Evolutionary conservation across 2,888 invertebrate species (phyloP).

Genomic region (Ormyrus nitidulus): DNA sequence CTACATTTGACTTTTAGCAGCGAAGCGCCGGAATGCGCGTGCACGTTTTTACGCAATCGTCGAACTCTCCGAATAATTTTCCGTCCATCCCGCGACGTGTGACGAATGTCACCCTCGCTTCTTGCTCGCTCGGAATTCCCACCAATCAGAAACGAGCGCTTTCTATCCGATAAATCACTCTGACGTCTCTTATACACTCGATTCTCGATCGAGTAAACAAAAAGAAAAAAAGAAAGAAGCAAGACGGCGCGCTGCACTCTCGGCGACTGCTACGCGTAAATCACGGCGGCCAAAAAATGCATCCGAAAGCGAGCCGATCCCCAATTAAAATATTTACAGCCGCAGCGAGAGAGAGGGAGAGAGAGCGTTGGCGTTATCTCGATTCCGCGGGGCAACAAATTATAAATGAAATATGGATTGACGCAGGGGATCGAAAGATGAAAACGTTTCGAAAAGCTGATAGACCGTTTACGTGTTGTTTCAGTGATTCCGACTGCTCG

Average conservation of each 20-base stretch:
- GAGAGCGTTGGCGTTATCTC: too few species aligned
- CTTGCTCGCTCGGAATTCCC: constrained; percentile 2
- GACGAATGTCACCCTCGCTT: constrained; percentile 18
- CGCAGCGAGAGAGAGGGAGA: not conserved
- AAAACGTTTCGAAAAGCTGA: not conserved
- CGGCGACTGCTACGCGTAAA: not conserved
- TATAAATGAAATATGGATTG: not conserved
- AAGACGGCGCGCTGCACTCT: too few species aligned
- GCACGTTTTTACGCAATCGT: constrained; percentile 17
- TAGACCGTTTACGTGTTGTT: constrained; percentile 1
- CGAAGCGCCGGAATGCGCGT: not conserved
- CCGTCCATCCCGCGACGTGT: not conserved
- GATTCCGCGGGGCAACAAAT: not conserved
- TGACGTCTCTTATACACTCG: not conserved
- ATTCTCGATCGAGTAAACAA: constrained; percentile 17
- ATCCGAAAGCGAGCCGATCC: too few species aligned
- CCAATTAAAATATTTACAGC: not conserved
- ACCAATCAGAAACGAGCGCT: not conserved
- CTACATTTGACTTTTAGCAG: not conserved
- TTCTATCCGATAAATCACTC: constrained; percentile 14
- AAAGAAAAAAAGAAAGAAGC: too few species aligned
- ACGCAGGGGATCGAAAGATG: not conserved
- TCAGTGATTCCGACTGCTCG: constrained; percentile 14
- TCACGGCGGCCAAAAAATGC: not conserved
- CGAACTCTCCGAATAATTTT: constrained; percentile 20